These are phyloP conservation scores for Amphipyra berbera DNA, from an alignment of 2,888 invertebrate genomes.

Conservation along the genomic window DNA sequence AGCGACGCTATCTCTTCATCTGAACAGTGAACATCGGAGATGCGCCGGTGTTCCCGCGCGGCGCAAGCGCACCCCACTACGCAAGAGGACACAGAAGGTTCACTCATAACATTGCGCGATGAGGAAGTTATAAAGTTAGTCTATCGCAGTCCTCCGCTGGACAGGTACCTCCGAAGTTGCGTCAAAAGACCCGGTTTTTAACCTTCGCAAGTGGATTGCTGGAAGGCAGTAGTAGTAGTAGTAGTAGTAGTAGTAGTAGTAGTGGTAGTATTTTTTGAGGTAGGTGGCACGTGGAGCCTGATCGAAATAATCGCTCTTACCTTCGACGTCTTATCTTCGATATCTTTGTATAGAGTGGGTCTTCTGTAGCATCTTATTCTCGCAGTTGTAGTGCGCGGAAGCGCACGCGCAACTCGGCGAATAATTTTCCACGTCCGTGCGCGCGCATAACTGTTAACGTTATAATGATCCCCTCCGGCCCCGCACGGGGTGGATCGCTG, in stretches of 20 bases:
- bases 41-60: slow-evolving; percentile 32
- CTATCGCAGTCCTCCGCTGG: too few relatives aligned
- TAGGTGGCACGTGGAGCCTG: too few relatives aligned
- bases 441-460: slow-evolving; percentile 81
- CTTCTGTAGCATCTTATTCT: slow-evolving; percentile 32
- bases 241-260: too few relatives aligned
- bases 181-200: too few relatives aligned
- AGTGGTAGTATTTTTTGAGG: too few relatives aligned
- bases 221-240: too few relatives aligned
- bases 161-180: too few relatives aligned
- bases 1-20: slow-evolving; percentile 53
- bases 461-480: slow-evolving; percentile 75
- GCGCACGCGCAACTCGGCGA: slow-evolving; percentile 71
- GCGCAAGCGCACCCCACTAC: slow-evolving; percentile 10
- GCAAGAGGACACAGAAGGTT: slow-evolving; percentile 24
- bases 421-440: slow-evolving; percentile 88
- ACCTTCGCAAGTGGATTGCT: too few relatives aligned
- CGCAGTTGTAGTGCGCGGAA: slow-evolving; percentile 69
- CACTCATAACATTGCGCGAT: neutral
- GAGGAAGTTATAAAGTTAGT: too few relatives aligned
- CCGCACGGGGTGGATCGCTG: slow-evolving; percentile 33
- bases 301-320: too few relatives aligned
- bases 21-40: slow-evolving; percentile 43
- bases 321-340: too few relatives aligned
- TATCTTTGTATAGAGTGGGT: slow-evolving; percentile 24